Conservation (phyloP, 2,797 vertebrate species). For the Melanotaenia trifasciata region DNA sequence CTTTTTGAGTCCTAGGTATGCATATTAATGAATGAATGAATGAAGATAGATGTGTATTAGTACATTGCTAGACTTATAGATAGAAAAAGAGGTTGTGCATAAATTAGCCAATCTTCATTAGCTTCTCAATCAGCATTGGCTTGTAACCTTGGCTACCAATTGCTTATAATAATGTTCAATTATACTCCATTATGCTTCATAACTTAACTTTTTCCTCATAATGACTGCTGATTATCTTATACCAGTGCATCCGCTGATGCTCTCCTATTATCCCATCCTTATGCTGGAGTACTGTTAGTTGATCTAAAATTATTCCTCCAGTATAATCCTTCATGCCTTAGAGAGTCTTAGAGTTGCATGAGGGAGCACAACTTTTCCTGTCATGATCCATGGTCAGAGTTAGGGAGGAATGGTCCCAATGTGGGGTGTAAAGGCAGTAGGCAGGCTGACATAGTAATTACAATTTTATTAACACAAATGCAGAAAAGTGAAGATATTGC, state of each 20-base stretch:
- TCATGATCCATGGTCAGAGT: too few relatives aligned
- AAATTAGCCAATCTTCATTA: constrained; percentile 10
- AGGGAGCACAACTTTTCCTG: constrained; percentile 1
- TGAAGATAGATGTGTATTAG: neutral
- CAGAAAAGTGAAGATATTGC: too few relatives aligned
- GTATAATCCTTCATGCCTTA: neutral
- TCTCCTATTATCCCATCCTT: neutral
- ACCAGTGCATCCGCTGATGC: constrained; percentile 1
- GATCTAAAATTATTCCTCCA: constrained; percentile 1
- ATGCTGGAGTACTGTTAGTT: neutral
- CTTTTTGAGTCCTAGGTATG: constrained; percentile 52
- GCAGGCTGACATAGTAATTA: too few relatives aligned
- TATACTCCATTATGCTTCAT: constrained; percentile 3
- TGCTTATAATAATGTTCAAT: constrained; percentile 21
- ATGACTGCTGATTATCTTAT: constrained; percentile 13
- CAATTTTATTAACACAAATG: too few relatives aligned
- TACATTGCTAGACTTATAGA: neutral
- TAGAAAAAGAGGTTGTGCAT: neutral
- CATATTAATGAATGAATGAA: constrained; percentile 23
- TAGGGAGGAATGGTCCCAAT: too few relatives aligned
- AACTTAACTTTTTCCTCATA: constrained; percentile 3
- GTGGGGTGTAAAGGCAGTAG: too few relatives aligned
- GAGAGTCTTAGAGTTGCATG: neutral
- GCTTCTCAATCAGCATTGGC: constrained; percentile 9
- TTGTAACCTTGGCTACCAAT: constrained; percentile 14